Base-by-base conservation (phyloP, 2,888 invertebrate species). In the Macaria liturata region DNA sequence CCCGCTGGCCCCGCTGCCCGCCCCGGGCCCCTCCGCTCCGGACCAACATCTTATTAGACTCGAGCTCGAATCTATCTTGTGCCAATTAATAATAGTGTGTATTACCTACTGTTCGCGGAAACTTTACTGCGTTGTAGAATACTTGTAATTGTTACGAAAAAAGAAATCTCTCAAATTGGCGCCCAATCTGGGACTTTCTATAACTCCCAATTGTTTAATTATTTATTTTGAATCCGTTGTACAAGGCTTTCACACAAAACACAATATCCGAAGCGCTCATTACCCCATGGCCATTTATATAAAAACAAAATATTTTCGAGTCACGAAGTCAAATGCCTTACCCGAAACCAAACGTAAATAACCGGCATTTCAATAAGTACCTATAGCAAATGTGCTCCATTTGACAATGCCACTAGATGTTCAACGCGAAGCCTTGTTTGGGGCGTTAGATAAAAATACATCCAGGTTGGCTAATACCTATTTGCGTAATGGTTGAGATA, bases 401-500 rank as follows among this genome's bases (percentile, higher is more conserved):
- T 37, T 6, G n/a, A 2, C 8, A 40, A 32, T 32, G 31, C 49
- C 39, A 43, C 40, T 37, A 46, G 47, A 54, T 59, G 48, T 59
- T 56, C 56, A 32, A 5, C 50, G 39, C 48, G 39, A 50, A 60
- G 60, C 65, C 61, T 67, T 58, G 57, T 52, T 58, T 46, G 51
- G 54, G 49, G 37, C 46, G 39, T 42, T 46, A 59, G 63, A 61
- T 66, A 66, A 63, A 68, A 64, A 66, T 62, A 67, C 53, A 61
- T 60, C 54, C 60, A 64, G 49, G 59, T 63, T 51, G 39, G 54
- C 52, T 59, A 59, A 53, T 66, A 52, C 61, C 58, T 66, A 64
- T 68, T 68, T 66, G 59, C 62, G 64, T 66, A 64, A 66, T 57
- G 64, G 64, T 68, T 68, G 68, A 64, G 68, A 68, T 68, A 68